Conservation (phyloP, 1,140 invertebrate species). For the Zeugodacus cucurbitae region DNA sequence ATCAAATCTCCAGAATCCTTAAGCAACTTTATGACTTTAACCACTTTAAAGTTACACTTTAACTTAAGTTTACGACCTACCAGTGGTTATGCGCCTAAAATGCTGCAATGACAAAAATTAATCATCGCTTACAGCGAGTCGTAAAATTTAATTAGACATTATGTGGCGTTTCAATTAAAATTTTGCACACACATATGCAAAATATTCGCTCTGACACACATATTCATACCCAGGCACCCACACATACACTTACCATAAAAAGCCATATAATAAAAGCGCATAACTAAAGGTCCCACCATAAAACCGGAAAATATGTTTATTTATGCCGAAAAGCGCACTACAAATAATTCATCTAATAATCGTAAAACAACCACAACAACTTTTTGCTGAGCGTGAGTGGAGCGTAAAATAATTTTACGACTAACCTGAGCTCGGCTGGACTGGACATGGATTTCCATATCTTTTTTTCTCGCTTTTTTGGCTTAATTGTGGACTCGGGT, state of each 20-base stretch:
- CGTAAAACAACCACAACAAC: background rate
- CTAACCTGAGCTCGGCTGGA: background rate
- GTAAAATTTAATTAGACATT: background rate
- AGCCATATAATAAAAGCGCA: background rate
- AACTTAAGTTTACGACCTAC: too few relatives aligned
- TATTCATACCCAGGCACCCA: background rate
- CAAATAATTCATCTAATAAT: background rate
- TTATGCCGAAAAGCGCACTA: background rate
- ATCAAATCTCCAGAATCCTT: too few relatives aligned
- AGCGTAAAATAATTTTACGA: background rate
- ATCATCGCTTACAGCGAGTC: background rate
- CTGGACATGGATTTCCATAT: background rate
- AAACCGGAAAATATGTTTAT: background rate
- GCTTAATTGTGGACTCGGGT: too few relatives aligned
- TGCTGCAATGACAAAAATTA: background rate
- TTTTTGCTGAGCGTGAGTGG: background rate
- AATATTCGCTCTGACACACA: background rate
- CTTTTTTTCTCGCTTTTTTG: background rate
- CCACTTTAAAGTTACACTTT: too few relatives aligned
- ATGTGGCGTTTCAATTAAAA: background rate
- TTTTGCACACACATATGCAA: background rate
- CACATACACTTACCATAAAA: too few relatives aligned
- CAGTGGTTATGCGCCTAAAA: background rate
- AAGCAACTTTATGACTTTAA: too few relatives aligned
- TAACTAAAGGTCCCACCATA: background rate